Percentiles rank a stretch among this genome's conserved stretches.
These are phyloP conservation scores for Varecia variegata DNA, from an alignment of 2,797 vertebrate genomes.

Conservation along the genomic window DNA sequence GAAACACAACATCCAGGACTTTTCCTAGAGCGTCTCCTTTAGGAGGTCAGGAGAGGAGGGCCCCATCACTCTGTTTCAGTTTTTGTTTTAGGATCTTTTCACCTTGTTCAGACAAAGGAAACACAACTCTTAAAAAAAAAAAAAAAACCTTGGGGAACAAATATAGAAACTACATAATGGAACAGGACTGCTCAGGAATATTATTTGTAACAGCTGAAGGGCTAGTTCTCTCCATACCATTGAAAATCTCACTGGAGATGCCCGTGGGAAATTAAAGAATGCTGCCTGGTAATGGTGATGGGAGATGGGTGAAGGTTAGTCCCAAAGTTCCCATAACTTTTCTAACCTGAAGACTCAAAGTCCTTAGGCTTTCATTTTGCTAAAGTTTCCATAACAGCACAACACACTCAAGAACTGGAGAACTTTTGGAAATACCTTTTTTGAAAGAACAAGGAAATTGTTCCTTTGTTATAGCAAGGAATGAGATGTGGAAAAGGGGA, in stretches of 20 bases:
- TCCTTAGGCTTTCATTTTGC: conserved; percentile 6
- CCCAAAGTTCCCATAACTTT: not conserved
- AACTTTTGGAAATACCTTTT: not conserved
- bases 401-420: not conserved
- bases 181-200: not conserved
- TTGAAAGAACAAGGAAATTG: not conserved
- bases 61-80: not conserved
- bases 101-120: conserved; percentile 48
- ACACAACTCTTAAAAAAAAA: not conserved
- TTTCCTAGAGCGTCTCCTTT: not conserved
- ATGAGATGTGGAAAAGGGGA: not conserved
- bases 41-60: not conserved
- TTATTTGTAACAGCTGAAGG: not conserved
- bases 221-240: not conserved
- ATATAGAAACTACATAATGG: not conserved
- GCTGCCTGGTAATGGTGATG: not conserved
- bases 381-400: not conserved
- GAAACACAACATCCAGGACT: not conserved
- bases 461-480: not conserved
- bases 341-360: conserved; percentile 18
- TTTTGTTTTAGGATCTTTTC: conserved; percentile 22
- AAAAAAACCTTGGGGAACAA: not conserved
- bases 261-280: not conserved
- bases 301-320: not conserved
- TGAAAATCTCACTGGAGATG: not conserved